Base-by-base conservation (phyloP, 2,797 vertebrate genomes). In the Miichthys miiuy region DNA sequence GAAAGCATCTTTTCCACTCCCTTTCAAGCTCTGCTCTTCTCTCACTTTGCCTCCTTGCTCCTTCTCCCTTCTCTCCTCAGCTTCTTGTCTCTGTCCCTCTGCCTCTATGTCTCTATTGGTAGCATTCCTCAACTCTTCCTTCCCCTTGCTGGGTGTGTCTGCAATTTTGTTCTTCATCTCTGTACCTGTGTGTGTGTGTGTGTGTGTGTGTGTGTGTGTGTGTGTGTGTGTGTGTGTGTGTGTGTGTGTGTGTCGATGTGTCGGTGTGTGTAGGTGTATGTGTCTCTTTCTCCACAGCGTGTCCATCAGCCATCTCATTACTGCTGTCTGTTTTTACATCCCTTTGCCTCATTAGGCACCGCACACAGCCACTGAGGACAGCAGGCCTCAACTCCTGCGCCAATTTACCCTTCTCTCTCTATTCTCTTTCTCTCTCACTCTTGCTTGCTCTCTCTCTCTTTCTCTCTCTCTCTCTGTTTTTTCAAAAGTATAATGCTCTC, bases 291-390 rank as follows among this genome's bases (percentile, higher is more conserved):
- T 88, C 81, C 52, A 73, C 89, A 87, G 88, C 75, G 41, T 91
- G 88, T 95, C 93, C 91, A 93, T 95, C 92, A 94, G 92, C 92
- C 84, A 89, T 94, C 93, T 94, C 94, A 94, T 95, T 95, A 94
- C 90, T 84, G 90, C 86, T 94, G 92, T 92, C 93, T 94, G 94
- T 94, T 94, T 94, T 92, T 95, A 93, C 93, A 94, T 94, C 89
- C 86, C 83, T 87, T 92, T 92, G 92, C 91, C 94, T 95, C 94
- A 94, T 95, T 95, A 95, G 90, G 89, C 91, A 81, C 90, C 87
- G 64, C 88, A 88, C 88, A 92, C 91, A 89, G 89, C 83, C 91
- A 92, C 92, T 88, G 89, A 94, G 93, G 91, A 94, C 93, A 93
- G 88, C 90, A 88, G 91, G 89, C 91, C 93, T 94, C 79, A 87